These are phyloP conservation scores for Nasonia oneida DNA, from an alignment of 2,888 invertebrate species.

Conservation along the genomic window DNA sequence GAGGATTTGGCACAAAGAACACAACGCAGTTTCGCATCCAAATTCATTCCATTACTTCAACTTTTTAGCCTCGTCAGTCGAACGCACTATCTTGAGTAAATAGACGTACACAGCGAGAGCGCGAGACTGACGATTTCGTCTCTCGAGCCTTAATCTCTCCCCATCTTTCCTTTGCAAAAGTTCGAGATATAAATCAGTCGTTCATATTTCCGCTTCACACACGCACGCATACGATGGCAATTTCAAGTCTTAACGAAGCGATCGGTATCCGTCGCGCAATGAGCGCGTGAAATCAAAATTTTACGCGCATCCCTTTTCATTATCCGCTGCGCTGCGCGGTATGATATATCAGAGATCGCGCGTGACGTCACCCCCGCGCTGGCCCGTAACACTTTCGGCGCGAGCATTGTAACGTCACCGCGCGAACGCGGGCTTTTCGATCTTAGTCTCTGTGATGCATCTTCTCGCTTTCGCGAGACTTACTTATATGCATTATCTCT, in stretches of 20 bases:
- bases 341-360: not conserved
- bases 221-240: not conserved
- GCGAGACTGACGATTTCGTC: too few species aligned
- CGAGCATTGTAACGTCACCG: not conserved
- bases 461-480: conserved; percentile 1
- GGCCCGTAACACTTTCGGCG: conserved; percentile 29
- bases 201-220: not conserved
- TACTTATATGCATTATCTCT: too few species aligned
- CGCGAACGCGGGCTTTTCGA: not conserved
- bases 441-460: not conserved
- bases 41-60: too few species aligned
- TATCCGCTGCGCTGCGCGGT: not conserved
- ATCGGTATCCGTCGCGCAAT: not conserved
- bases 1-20: too few species aligned
- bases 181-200: too few species aligned
- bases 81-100: too few species aligned
- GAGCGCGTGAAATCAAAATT: conserved; percentile 5
- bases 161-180: too few species aligned
- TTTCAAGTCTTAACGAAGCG: not conserved
- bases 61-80: too few species aligned
- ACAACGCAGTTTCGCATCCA: too few species aligned
- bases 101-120: too few species aligned
- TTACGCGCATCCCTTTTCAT: not conserved
- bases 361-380: conserved; percentile 16
- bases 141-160: too few species aligned